phyloP scores from a whole-genome alignment of 2,113 vertebrate species.

The Chrysemys picta region DNA sequence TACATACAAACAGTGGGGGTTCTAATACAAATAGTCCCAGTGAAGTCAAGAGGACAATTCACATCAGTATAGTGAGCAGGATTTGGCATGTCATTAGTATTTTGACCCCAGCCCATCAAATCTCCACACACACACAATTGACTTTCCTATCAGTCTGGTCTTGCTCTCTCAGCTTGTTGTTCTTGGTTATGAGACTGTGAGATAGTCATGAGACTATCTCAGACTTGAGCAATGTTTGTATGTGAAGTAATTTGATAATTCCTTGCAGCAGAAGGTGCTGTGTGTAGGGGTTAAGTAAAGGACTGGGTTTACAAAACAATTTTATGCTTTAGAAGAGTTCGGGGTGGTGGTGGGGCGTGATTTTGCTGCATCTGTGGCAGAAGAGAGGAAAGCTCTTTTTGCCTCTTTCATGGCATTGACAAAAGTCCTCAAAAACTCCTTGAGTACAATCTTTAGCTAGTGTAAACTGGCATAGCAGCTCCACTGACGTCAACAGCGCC shows the following conservation, averaged over 20 bases:
- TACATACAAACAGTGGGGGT: background rate
- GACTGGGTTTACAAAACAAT: background rate
- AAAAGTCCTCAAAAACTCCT: conserved; percentile 47
- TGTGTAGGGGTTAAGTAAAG: background rate
- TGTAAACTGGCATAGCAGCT: conserved; percentile 19
- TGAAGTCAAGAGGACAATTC: background rate
- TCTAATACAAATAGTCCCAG: background rate
- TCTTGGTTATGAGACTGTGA: conserved; percentile 38
- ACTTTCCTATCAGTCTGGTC: conserved; percentile 25
- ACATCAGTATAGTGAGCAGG: background rate
- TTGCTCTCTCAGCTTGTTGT: conserved; percentile 29
- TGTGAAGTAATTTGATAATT: background rate
- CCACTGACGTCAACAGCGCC: background rate
- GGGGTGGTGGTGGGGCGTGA: background rate
- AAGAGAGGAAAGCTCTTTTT: conserved; percentile 15
- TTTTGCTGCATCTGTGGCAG: background rate
- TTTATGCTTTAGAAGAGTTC: background rate
- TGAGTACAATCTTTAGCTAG: conserved; percentile 40
- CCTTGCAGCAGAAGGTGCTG: background rate
- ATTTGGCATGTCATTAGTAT: background rate
- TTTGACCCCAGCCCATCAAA: background rate
- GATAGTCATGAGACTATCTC: conserved; percentile 14
- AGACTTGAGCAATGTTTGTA: background rate
- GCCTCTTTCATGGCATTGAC: background rate
- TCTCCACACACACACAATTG: background rate